Conservation (phyloP, 2,113 vertebrate species). For the Elaphurus davidianus region DNA sequence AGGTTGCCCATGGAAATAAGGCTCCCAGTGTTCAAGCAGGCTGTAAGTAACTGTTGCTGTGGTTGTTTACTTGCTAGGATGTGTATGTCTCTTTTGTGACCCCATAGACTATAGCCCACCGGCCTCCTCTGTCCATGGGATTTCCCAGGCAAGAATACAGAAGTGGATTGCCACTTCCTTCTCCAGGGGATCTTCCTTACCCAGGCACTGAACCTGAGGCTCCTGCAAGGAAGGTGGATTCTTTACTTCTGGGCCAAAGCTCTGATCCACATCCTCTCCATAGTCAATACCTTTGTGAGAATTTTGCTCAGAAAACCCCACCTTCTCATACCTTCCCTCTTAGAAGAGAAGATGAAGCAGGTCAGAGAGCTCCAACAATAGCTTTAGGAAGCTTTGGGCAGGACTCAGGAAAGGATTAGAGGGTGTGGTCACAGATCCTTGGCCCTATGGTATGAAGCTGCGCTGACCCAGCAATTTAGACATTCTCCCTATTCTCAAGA, state of each 20-base stretch:
- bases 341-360: background rate
- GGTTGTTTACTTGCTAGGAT: background rate
- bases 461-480: background rate
- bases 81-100: background rate
- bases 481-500: background rate
- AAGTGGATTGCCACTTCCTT: background rate
- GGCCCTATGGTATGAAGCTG: background rate
- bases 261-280: background rate
- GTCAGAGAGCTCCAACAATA: background rate
- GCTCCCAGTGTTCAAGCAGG: background rate
- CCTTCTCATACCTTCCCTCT: background rate
- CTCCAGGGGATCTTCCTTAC: background rate
- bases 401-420: background rate
- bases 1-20: background rate
- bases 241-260: background rate
- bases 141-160: background rate
- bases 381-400: background rate
- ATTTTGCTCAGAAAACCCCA: background rate
- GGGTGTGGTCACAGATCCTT: background rate
- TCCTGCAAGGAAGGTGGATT: background rate
- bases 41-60: background rate
- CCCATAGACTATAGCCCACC: background rate
- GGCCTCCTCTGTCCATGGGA: background rate
- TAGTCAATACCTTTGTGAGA: background rate
- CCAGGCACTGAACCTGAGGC: background rate